phyloP scores from a whole-genome alignment of 1,140 invertebrate species.

The Phthorimaea operculella region DNA sequence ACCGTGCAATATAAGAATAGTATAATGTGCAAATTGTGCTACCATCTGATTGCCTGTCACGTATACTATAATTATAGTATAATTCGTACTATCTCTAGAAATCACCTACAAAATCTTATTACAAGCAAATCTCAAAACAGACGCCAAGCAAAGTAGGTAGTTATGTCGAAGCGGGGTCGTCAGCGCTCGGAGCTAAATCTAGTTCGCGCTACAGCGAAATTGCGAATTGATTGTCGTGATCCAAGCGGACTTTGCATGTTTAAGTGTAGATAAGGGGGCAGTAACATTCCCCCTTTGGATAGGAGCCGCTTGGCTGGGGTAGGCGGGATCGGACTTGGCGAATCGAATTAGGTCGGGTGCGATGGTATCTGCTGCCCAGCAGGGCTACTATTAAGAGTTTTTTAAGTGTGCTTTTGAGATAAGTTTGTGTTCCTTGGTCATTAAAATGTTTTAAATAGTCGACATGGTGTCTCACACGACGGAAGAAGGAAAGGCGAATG shows the following conservation, averaged over 20 bases:
- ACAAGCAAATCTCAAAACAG: no score
- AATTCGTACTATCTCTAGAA: no score
- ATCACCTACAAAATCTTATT: background rate
- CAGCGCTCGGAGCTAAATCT: background rate
- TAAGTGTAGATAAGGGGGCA: slow-evolving; percentile 51
- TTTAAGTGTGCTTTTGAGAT: background rate
- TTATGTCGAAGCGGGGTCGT: no score
- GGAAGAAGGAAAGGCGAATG: no score
- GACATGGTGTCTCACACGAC: no score
- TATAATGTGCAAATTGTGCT: no score
- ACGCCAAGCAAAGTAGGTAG: no score
- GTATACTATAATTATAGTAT: no score
- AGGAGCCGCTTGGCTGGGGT: slow-evolving; percentile 20
- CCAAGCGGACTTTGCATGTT: slow-evolving; percentile 46
- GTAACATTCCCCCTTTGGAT: slow-evolving; percentile 33
- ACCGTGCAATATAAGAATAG: no score
- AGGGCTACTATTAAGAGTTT: background rate
- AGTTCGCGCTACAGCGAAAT: slow-evolving; percentile 15
- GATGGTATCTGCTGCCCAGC: slow-evolving; percentile 34
- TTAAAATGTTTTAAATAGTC: no score
- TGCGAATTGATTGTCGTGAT: slow-evolving; percentile 43
- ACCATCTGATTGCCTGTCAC: no score
- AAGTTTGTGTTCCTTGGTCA: no score
- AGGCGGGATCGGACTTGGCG: slow-evolving; percentile 24
- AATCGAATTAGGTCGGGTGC: slow-evolving; percentile 49